Conservation (phyloP, 2,797 vertebrate species). For the Pterois miles region DNA sequence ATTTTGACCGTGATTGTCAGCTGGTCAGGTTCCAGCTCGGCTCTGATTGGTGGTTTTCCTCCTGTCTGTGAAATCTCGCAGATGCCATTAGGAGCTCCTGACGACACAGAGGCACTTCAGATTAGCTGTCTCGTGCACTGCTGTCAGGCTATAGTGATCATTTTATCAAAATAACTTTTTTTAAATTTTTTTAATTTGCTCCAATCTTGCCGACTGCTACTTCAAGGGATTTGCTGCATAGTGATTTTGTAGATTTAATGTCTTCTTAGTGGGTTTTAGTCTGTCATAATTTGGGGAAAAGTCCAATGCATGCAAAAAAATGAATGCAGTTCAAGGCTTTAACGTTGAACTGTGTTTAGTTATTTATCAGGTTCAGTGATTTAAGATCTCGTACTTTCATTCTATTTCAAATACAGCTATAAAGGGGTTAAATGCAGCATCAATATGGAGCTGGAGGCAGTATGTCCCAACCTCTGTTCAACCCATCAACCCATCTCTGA, state of each 20-base stretch:
- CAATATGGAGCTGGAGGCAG: conserved; percentile 9
- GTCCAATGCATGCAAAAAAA: neutral
- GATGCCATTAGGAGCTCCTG: too few relatives aligned
- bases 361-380: neutral
- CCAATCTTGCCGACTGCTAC: too few relatives aligned
- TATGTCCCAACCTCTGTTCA: conserved; percentile 25
- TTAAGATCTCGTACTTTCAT: neutral
- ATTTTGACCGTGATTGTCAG: too few relatives aligned
- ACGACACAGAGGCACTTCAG: too few relatives aligned
- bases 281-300: neutral
- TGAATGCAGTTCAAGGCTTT: neutral
- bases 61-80: too few relatives aligned
- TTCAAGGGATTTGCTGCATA: neutral
- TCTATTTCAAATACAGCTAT: neutral
- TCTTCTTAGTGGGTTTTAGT: neutral
- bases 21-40: too few relatives aligned
- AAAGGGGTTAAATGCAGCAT: conserved; percentile 22
- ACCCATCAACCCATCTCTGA: conserved; percentile 40
- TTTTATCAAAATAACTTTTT: too few relatives aligned
- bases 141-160: too few relatives aligned
- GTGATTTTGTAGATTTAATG: neutral
- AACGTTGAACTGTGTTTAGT: neutral
- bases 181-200: too few relatives aligned
- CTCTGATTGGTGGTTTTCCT: too few relatives aligned
- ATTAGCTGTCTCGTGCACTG: too few relatives aligned